These are phyloP conservation scores for Pandemis corylana DNA, from an alignment of 2,888 invertebrate species.

Conservation along the genomic window DNA sequence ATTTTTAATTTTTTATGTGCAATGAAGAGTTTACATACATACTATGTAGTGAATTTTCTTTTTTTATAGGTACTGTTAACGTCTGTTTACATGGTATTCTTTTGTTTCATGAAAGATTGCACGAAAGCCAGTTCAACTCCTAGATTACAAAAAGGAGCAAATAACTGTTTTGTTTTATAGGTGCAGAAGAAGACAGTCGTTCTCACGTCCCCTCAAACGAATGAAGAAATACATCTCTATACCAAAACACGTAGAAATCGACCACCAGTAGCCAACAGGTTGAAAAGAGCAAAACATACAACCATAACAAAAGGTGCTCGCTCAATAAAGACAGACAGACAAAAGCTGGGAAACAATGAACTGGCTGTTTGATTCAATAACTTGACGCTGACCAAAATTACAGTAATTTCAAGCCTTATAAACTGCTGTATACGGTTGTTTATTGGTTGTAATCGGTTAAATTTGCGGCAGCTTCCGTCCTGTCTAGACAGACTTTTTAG, in stretches of 20 bases:
- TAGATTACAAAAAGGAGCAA: too few relatives aligned
- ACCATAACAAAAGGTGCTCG: slow-evolving; percentile 20
- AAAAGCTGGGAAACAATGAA: slow-evolving; percentile 40
- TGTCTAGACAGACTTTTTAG: slow-evolving; percentile 36
- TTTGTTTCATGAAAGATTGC: too few relatives aligned
- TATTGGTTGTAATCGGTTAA: not conserved
- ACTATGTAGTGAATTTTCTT: too few relatives aligned
- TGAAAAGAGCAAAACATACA: slow-evolving; percentile 20
- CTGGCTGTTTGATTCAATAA: slow-evolving; percentile 37
- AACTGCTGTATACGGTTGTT: not conserved
- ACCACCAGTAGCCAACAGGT: slow-evolving; percentile 4
- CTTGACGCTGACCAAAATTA: slow-evolving; percentile 7
- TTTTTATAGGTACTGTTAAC: too few relatives aligned
- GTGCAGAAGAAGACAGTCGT: not conserved
- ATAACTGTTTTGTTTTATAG: too few relatives aligned
- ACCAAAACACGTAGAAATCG: not conserved
- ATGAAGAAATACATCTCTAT: not conserved
- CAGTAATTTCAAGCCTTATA: not conserved
- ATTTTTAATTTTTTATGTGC: too few relatives aligned
- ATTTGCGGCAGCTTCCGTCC: slow-evolving; percentile 18
- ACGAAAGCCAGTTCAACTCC: too few relatives aligned
- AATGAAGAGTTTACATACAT: too few relatives aligned
- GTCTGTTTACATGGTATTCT: too few relatives aligned
- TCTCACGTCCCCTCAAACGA: not conserved
- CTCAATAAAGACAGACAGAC: slow-evolving; percentile 35